Evolutionary conservation across 2,888 invertebrate genomes (phyloP).

Genomic region (Heterodera filipjevi): DNA sequence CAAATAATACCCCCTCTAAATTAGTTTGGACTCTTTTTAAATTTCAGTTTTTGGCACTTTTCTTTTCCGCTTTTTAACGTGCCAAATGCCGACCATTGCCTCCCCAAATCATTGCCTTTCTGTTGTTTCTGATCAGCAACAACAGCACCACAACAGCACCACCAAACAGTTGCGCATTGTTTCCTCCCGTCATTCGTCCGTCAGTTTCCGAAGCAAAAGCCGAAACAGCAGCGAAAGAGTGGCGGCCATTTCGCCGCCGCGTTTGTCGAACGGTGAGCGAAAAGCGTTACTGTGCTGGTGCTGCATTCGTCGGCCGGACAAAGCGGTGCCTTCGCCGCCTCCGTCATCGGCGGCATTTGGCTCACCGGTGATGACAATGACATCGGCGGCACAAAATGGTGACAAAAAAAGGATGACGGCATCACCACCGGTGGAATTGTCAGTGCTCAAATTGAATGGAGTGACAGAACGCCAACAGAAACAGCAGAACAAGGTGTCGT

Average conservation of each 20-base stretch:
- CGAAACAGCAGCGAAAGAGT: neutral
- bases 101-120: neutral
- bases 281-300: neutral
- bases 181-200: neutral
- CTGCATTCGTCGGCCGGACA: constrained; percentile 6
- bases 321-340: constrained; percentile 4
- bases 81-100: neutral
- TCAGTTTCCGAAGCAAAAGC: neutral
- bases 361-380: neutral
- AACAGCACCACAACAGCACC: neutral
- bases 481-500: too few species aligned
- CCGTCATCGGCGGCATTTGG: neutral
- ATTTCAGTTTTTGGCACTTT: too few species aligned
- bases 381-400: neutral
- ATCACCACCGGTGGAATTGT: neutral
- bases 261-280: neutral
- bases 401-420: neutral
- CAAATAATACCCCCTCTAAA: too few species aligned
- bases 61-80: neutral
- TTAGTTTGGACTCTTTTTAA: too few species aligned
- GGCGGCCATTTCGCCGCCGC: neutral
- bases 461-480: neutral
- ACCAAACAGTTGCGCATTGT: neutral
- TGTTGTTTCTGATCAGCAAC: neutral
- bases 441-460: neutral